Evolutionary conservation across 2,113 vertebrate genomes (phyloP), one percentile per base, ranked within the genome.

Genomic region (Malurus elegans): DNA sequence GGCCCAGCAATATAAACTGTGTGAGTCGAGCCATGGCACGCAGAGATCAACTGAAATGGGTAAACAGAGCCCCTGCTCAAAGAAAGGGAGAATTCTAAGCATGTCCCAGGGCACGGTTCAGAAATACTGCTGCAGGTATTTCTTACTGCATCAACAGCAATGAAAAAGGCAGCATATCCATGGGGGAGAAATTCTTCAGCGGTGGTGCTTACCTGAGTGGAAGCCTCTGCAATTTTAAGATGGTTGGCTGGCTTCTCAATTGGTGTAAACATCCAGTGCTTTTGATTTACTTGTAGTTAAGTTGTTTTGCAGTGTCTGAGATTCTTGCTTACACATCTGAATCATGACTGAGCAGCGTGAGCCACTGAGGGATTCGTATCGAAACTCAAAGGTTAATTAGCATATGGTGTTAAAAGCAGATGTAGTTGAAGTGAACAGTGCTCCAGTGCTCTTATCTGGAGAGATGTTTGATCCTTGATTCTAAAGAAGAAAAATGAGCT

Each of bases 201-300:
- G 0, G 12, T 61, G 51, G 31, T 20, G 51, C 79, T 92, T 70
- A 66, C 40, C 70, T 87, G 86, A 78, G 83, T 8, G 3, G 50
- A 90, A 93, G 45, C 50, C 70, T 86, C 73, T 73, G 71, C 76
- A 45, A 23, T 89, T 94, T 88, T 65, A 40, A 47, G 71, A 26
- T 0, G 14, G 36, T 79, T 79, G 50, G 58, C 78, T 95, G 78
- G 13, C 34, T 73, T 95, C 87, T 93, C 74, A 82, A 20, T 78
- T 70, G 85, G 42, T 88, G 64, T 78, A 95, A 96, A 92, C 60
- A 65, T 50, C 14, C 79, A 70, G 53, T 36, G 74, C 70, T 79
- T 92, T 74, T 66, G 79, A 88, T 78, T 74, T 80, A 61, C 32
- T 74, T 61, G 42, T 75, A 84, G 80, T 72, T 79, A 48, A 89